Evolutionary conservation across 1,140 invertebrate genomes (phyloP).

Genomic region (Branchinecta lindahli): DNA sequence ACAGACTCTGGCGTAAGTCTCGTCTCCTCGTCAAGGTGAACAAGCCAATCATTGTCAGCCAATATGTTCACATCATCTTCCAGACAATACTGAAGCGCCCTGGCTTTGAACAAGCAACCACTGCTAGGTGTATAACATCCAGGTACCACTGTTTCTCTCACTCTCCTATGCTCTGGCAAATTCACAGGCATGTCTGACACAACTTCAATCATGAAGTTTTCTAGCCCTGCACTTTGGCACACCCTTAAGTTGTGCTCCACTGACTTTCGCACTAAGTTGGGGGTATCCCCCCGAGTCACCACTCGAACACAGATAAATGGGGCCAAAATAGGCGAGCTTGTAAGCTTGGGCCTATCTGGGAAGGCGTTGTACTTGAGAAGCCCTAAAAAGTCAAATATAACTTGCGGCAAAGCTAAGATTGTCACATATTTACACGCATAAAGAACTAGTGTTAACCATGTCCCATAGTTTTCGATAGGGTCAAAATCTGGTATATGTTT

Average conservation of each 20-base stretch:
- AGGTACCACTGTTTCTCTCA: constrained; percentile 73
- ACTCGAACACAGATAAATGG: constrained; percentile 91
- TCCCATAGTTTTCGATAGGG: constrained; percentile 63
- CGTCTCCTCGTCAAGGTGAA: constrained; percentile 95
- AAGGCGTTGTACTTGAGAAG: constrained; percentile 86
- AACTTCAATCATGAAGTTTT: constrained; percentile 94
- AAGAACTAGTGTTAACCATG: constrained; percentile 48
- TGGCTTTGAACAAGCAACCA: constrained; percentile 84
- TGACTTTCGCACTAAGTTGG: constrained; percentile 76
- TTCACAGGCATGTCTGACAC: constrained; percentile 76
- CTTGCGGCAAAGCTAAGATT: constrained; percentile 72
- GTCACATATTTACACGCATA: constrained; percentile 66
- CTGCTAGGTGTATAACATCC: constrained; percentile 65
- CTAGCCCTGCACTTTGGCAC: constrained; percentile 72
- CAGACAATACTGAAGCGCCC: constrained; percentile 88
- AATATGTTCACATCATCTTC: constrained; percentile 78
- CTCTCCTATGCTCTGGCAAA: constrained; percentile 47
- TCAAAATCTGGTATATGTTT: constrained; percentile 35
- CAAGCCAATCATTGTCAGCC: constrained; percentile 84
- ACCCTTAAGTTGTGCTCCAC: constrained; percentile 74
- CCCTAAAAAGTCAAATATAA: constrained; percentile 79
- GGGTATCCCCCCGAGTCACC: constrained; percentile 88
- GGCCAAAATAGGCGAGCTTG: constrained; percentile 69
- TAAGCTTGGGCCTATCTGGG: constrained; percentile 75
- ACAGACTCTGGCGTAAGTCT: constrained; percentile 78